Conservation (phyloP, 2,797 vertebrate species). For the Lithobates sylvaticus region DNA sequence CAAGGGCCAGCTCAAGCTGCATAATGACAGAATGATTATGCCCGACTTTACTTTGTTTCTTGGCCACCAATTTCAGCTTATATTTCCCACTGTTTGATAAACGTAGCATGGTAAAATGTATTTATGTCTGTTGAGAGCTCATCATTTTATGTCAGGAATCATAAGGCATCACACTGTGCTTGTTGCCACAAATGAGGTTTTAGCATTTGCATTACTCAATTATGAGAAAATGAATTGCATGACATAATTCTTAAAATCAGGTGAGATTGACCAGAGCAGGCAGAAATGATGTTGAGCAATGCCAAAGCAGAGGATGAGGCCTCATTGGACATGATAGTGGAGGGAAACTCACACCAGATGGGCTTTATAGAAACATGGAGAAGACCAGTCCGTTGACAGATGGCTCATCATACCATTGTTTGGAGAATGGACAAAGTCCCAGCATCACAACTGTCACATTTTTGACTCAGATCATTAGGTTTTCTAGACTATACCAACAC, state of each 20-base stretch:
- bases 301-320: conserved; percentile 7
- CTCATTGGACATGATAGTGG: not conserved
- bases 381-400: conserved; percentile 10
- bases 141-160: conserved; percentile 11
- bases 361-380: not conserved
- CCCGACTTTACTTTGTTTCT: conserved; percentile 19
- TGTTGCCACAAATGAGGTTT: not conserved
- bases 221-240: not conserved
- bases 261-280: not conserved
- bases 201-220: not conserved
- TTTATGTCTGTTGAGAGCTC: conserved; percentile 3
- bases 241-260: not conserved
- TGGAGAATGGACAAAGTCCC: not conserved
- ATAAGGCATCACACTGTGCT: not conserved
- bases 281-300: not conserved
- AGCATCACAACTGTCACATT: not conserved
- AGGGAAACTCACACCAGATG: conserved; percentile 14
- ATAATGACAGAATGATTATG: conserved; percentile 23
- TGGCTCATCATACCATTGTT: not conserved
- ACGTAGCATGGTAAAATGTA: not conserved
- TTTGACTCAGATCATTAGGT: not conserved
- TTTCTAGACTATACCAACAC: not conserved
- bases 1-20: conserved; percentile 17
- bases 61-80: not conserved
- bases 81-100: conserved; percentile 25